These are phyloP conservation scores for Archocentrus centrarchus DNA, from an alignment of 2,113 vertebrate species.

Conservation along the genomic window DNA sequence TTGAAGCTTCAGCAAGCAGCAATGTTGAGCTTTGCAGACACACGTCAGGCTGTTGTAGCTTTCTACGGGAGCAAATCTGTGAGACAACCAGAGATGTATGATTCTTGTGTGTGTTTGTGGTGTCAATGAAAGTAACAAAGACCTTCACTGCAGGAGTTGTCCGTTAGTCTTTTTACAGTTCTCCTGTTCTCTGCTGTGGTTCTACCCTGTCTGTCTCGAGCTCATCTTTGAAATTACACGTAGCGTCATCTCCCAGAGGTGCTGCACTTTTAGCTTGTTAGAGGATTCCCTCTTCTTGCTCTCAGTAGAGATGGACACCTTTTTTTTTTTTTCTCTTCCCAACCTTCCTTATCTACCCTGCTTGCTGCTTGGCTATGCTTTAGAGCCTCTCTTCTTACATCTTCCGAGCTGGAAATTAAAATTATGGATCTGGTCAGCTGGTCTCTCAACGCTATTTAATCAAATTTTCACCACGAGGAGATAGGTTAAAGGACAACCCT, in stretches of 20 bases:
- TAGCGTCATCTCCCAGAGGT: not conserved
- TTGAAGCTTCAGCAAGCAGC: not conserved
- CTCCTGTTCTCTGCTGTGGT: not conserved
- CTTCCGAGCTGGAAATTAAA: too few species aligned
- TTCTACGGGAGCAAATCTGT: not conserved
- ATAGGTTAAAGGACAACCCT: too few species aligned
- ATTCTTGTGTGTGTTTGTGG: not conserved
- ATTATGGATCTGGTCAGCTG: too few species aligned
- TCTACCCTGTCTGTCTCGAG: not conserved
- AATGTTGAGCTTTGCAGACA: not conserved
- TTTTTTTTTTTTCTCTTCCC: too few species aligned
- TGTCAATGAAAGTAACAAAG: not conserved
- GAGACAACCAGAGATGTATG: not conserved
- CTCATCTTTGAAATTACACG: not conserved
- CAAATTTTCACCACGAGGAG: too few species aligned
- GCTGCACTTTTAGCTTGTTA: not conserved
- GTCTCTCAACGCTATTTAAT: too few species aligned
- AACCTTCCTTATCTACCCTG: too few species aligned
- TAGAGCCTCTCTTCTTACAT: too few species aligned
- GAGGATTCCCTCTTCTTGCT: not conserved
- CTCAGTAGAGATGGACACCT: too few species aligned
- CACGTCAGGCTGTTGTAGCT: not conserved
- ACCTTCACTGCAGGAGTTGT: not conserved
- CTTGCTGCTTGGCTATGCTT: too few species aligned
- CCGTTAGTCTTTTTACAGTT: not conserved